A percentile compares a stretch with the other conserved stretches of the same genome.
These are phyloP conservation scores for Edolisoma coerulescens DNA, from an alignment of 2,113 vertebrate genomes.

Conservation along the genomic window DNA sequence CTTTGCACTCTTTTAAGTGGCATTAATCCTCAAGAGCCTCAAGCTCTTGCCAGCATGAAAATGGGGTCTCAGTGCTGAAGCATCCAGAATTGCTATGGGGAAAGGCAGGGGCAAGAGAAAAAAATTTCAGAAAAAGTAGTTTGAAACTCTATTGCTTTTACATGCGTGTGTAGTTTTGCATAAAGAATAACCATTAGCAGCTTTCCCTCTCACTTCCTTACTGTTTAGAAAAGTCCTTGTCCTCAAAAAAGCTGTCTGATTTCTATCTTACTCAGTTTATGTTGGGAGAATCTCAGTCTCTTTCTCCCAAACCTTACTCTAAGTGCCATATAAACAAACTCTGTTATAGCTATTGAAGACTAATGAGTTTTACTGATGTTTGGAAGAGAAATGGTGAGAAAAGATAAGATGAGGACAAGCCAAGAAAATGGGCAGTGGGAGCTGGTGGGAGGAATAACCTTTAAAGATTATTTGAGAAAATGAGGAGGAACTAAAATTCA, in stretches of 20 bases:
- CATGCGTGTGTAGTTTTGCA: not conserved
- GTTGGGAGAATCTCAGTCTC: not conserved
- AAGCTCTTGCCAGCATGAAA: not conserved
- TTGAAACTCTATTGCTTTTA: not conserved
- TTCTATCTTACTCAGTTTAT: not conserved
- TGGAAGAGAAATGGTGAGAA: slow-evolving; percentile 12
- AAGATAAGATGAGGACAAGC: not conserved
- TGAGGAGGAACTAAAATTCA: not conserved
- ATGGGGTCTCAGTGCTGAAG: not conserved
- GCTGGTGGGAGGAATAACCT: not conserved
- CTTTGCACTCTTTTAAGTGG: not conserved
- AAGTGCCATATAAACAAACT: not conserved
- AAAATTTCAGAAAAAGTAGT: not conserved
- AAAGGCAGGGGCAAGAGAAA: not conserved
- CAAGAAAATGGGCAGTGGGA: not conserved
- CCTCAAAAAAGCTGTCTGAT: not conserved
- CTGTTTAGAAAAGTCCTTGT: not conserved
- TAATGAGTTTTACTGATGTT: not conserved
- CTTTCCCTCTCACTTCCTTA: not conserved
- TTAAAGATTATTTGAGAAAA: not conserved
- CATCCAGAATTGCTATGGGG: not conserved
- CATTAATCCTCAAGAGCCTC: not conserved
- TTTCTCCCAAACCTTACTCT: not conserved
- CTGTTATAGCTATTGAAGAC: not conserved
- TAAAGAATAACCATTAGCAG: not conserved